These are phyloP conservation scores for Atherix ibis DNA, from an alignment of 2,888 invertebrate genomes.

Conservation along the genomic window DNA sequence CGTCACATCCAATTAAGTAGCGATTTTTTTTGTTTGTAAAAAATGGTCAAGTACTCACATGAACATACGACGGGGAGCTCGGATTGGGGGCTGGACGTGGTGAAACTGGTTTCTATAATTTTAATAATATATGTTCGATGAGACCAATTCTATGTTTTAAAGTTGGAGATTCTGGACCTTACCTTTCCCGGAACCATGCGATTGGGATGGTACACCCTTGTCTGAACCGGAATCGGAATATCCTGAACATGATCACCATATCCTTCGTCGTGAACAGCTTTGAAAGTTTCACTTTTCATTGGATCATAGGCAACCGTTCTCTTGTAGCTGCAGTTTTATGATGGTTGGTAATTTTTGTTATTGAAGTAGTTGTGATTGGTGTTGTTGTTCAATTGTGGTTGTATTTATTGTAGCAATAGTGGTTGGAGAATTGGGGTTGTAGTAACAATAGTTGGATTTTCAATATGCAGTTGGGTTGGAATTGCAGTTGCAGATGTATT, in stretches of 20 bases:
- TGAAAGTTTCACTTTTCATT: conserved; percentile 75
- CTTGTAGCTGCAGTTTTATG: conserved; percentile 39
- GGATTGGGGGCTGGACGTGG: conserved; percentile 28
- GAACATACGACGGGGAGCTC: conserved; percentile 27
- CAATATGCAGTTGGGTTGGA: too few relatives aligned
- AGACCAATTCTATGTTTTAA: background rate
- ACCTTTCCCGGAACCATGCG: conserved; percentile 40
- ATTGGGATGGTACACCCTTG: conserved; percentile 54
- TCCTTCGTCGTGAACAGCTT: conserved; percentile 67
- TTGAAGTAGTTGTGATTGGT: background rate
- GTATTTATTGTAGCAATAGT: too few relatives aligned
- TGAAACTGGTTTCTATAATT: conserved; percentile 18
- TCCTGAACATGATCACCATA: conserved; percentile 48
- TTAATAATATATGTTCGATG: conserved; percentile 4
- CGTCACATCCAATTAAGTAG: too few relatives aligned
- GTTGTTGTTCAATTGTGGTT: too few relatives aligned
- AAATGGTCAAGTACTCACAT: too few relatives aligned
- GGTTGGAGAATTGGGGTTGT: too few relatives aligned
- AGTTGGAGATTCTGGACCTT: conserved; percentile 20
- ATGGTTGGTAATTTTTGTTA: too few relatives aligned
- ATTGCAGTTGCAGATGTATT: too few relatives aligned
- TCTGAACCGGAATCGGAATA: conserved; percentile 52
- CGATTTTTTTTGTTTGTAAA: too few relatives aligned
- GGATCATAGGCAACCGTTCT: conserved; percentile 70
- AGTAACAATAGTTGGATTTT: too few relatives aligned